phyloP scores from a whole-genome alignment of 1,140 invertebrate species.

The Holotrichia oblita region DNA sequence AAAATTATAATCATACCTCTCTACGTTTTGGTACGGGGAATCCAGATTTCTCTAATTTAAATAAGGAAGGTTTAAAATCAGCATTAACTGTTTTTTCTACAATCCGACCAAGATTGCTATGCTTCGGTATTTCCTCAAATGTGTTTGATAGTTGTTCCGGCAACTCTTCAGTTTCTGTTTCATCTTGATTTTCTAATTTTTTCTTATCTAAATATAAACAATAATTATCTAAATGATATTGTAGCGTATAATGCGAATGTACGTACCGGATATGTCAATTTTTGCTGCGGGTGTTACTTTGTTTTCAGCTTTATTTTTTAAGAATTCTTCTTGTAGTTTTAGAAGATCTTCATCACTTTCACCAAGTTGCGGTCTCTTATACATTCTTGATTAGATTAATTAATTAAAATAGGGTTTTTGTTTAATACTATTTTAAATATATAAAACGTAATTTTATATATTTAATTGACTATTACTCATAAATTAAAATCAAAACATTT shows the following conservation, averaged over 20 bases:
- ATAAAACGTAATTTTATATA: too few species aligned
- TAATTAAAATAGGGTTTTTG: too few species aligned
- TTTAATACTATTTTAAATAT: too few species aligned
- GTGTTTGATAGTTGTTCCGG: conserved; percentile 57
- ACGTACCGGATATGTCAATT: conserved; percentile 55
- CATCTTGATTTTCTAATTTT: neutral
- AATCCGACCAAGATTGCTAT: conserved; percentile 60
- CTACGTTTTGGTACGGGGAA: conserved; percentile 59
- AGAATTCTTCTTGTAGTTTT: conserved; percentile 74
- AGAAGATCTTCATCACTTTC: conserved; percentile 76
- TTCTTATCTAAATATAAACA: conserved; percentile 1
- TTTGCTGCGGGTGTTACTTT: conserved; percentile 68
- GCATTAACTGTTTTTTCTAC: conserved; percentile 53
- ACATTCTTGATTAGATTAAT: conserved; percentile 58
- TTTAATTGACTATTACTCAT: too few species aligned
- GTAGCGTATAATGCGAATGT: neutral
- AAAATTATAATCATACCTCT: conserved; percentile 47
- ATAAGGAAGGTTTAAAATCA: conserved; percentile 16
- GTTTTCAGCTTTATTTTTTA: conserved; percentile 63
- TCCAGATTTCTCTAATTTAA: conserved; percentile 50
- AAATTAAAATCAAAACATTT: too few species aligned
- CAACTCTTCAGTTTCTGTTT: neutral
- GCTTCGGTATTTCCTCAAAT: conserved; percentile 56
- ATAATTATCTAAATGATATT: neutral
- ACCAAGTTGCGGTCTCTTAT: conserved; percentile 69